Base-by-base conservation (phyloP, 2,797 vertebrate species). In the Benthosema pterotum region DNA sequence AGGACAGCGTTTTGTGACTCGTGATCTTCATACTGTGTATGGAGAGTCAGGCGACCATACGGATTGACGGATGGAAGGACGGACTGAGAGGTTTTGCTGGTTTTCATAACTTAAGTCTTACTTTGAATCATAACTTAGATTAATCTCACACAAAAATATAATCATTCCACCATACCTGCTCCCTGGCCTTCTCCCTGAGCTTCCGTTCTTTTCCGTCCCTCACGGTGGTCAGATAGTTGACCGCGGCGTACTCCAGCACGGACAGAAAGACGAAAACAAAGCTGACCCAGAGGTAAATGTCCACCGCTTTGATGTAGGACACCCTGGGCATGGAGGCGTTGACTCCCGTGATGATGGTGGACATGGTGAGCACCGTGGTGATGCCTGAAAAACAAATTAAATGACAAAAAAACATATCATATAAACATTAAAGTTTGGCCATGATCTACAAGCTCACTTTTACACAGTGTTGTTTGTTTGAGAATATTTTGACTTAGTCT, bases 181-280 rank as follows among this genome's bases (percentile, higher is more conserved):
- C 74, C 84, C 52, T n/a, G n/a, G 77, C 89, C 69, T 88, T 94
- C 50, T 94, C 91, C 55, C 83, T 56, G 22, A 93, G 83, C 60
- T 95, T 95, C 52, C 92, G 90, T 45, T 96, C 92, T 63, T 94
- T 95, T 1, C 95, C 82, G n/a, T 96, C 94, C 60, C 94, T 91
- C 64, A 94, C 90, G 0, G 95, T 96, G 0, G 94, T 95, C 83
- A 96, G 85, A 75, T 96, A 96, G 82, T 96, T 93, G 48, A 94
- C 91, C 0, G 91, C 93, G 1, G 92, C 93, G 0, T 93, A 94
- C 57, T 93, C 91, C 2, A 94, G 83, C 57, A 94, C 93, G 0
- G 92, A 93, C 9, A 94, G 85, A 74, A 94, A 94, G 14, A 94
- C 93, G 0, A 93, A 94, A 54, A 94, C 92, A 11, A 94, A 94